Percentiles rank a stretch among this genome's conserved stretches.
Conservation (phyloP, 2,113 vertebrate genomes). For the Sclerurus mexicanus region DNA sequence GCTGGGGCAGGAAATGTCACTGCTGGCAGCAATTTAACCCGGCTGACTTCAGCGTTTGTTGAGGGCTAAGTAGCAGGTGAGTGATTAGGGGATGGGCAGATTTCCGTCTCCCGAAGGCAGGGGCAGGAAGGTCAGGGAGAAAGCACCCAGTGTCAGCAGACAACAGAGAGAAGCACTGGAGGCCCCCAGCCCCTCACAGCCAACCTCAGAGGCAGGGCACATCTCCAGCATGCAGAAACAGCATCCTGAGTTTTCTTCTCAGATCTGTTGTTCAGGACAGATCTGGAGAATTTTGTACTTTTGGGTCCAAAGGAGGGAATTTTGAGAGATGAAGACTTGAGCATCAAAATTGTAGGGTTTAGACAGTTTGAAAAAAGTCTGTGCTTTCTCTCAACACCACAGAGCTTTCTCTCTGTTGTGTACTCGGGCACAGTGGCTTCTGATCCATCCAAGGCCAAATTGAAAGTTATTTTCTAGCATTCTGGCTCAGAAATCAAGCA, state of each 20-base stretch:
- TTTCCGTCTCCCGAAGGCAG: neutral
- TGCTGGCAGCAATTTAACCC: slow-evolving; percentile 45
- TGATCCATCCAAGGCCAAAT: neutral
- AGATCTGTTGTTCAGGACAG: neutral
- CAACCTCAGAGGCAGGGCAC: neutral
- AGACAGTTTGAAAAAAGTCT: neutral
- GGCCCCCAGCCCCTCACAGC: neutral
- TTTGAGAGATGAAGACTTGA: neutral
- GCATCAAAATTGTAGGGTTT: fast-evolving
- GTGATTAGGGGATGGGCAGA: neutral
- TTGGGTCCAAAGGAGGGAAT: neutral
- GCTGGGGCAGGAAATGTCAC: slow-evolving; percentile 39
- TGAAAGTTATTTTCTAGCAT: neutral
- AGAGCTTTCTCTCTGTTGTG: neutral
- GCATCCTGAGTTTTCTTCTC: neutral
- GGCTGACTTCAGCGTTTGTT: neutral
- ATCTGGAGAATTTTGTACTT: neutral
- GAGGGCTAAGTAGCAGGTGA: neutral
- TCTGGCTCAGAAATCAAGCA: neutral
- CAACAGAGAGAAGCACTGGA: neutral
- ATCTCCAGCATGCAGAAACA: neutral
- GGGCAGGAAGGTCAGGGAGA: slow-evolving; percentile 4
- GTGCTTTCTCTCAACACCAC: neutral
- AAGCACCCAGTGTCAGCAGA: neutral
- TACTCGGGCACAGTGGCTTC: neutral